Percentiles rank a stretch among this genome's conserved stretches.
These are phyloP conservation scores for Thermophis baileyi DNA, from an alignment of 2,113 vertebrate genomes.

Conservation along the genomic window DNA sequence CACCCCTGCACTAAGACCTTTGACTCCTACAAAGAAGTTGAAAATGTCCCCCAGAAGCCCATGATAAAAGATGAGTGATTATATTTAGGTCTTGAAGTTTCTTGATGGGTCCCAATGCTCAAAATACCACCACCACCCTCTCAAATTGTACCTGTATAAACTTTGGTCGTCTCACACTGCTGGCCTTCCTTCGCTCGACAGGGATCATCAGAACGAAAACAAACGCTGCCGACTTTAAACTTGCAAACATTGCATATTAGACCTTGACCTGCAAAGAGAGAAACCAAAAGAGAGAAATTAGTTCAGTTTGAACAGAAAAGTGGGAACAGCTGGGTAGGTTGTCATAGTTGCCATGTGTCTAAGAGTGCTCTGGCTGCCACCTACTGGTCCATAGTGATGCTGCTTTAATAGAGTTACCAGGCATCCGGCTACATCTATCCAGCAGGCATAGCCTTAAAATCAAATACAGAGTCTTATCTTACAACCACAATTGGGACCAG, in stretches of 20 bases:
- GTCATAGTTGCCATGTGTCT: not conserved
- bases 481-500: not conserved
- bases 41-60: not conserved
- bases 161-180: conserved; percentile 1
- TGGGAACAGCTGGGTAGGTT: not conserved
- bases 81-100: not conserved
- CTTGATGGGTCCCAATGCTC: not conserved
- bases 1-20: not conserved
- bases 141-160: not conserved
- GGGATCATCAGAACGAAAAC: not conserved
- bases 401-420: not conserved
- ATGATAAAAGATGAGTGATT: not conserved
- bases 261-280: conserved; percentile 2
- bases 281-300: not conserved
- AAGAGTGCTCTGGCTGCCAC: not conserved
- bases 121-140: not conserved
- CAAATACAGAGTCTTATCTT: not conserved
- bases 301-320: not conserved
- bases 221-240: not conserved
- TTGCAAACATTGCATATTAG: conserved; percentile 16
- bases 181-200: not conserved
- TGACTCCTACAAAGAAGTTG: not conserved
- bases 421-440: not conserved
- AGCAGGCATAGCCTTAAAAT: not conserved
- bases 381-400: not conserved